Evolutionary conservation across 1,140 invertebrate genomes (phyloP), one percentile per base, ranked within the genome.

Genomic region (Cecropterus lyciades): DNA sequence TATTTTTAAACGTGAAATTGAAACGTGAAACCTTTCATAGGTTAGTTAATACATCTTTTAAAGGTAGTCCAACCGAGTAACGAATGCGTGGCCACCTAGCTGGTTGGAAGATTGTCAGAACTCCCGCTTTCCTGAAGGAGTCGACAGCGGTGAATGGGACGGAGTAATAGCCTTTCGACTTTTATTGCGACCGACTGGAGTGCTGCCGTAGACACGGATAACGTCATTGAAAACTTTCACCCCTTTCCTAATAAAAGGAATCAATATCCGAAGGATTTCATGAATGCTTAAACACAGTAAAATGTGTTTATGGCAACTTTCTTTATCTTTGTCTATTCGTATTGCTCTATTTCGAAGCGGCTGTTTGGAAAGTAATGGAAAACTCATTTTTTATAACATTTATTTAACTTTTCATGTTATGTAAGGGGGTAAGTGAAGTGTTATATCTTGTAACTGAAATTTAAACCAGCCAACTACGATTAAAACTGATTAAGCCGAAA

Each of bases 191-290:
- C 14, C 40, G 10, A 37, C 15, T 20, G 52, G 30, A 42, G 52
- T 16, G 17, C 16, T 37, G 17, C 53, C 10, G 46, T 20, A 62
- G 57, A 62, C 57, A 51, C 13, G 46, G 46, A 62, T 62, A 62
- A 51, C 59, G 59, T 51, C 59, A 62, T 51, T 62, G 59, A 37
- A 62, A 62, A 62, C 59, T 62, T 62, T 62, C 59, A 62, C 46
- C 59, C 59, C 46, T 60, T 37, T 48, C 46, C 10, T 42, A 56
- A 56, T 56, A 56, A 40, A 62, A 40, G 49, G 59, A 51, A 51
- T 37, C 45, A 24, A 51, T 62, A 49, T 43, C 59, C 13, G 24
- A 60, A 51, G 46, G 17, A 24, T 42, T 60, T 40, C 40, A 7
- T 43, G 33, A 37, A 10, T 3, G 9, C n/a, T 37, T 7, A 37